Evolutionary conservation across 2,888 invertebrate genomes (phyloP).

Genomic region (Drosophila seclusa): DNA sequence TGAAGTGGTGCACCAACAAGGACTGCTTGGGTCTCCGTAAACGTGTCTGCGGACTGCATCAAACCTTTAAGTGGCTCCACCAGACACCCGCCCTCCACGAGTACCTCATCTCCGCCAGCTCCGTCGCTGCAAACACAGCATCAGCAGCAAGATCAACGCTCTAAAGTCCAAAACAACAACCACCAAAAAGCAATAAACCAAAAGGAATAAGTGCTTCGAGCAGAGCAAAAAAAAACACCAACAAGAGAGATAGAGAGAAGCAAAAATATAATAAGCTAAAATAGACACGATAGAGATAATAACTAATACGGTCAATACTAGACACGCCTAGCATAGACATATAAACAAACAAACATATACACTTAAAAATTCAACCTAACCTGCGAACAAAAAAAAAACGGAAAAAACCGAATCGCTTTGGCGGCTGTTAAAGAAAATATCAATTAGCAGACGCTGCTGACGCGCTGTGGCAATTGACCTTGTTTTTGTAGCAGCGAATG

Average conservation of each 20-base stretch:
- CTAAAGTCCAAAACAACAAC: conserved; percentile 73
- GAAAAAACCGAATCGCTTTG: conserved; percentile 16
- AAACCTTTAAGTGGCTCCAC: conserved; percentile 98
- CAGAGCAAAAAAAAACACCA: conserved; percentile 4
- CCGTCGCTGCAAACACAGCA: conserved; percentile 88
- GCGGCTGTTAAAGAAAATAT: conserved; percentile 37
- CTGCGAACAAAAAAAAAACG: conserved; percentile 29
- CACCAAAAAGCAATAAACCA: conserved; percentile 63
- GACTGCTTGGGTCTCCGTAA: conserved; percentile 92
- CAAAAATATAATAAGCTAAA: conserved; percentile 39
- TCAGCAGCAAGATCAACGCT: conserved; percentile 49
- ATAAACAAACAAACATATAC: conserved; percentile 19
- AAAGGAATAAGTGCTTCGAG: conserved; percentile 49
- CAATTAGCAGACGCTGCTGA: conserved; percentile 34
- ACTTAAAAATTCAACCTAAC: conserved; percentile 59
- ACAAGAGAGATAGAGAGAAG: conserved; percentile 7
- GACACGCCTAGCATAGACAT: conserved; percentile 27
- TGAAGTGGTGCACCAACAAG: conserved; percentile 76
- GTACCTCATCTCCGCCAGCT: conserved; percentile 92
- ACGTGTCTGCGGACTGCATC: conserved; percentile 94
- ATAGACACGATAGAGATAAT: conserved; percentile 50
- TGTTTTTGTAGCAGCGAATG: conserved; percentile 53
- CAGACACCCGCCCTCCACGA: conserved; percentile 95
- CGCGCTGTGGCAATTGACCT: conserved; percentile 53
- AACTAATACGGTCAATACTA: conserved; percentile 34